These are phyloP conservation scores for Linnaemya vulpina DNA, from an alignment of 2,888 invertebrate species.

Conservation along the genomic window DNA sequence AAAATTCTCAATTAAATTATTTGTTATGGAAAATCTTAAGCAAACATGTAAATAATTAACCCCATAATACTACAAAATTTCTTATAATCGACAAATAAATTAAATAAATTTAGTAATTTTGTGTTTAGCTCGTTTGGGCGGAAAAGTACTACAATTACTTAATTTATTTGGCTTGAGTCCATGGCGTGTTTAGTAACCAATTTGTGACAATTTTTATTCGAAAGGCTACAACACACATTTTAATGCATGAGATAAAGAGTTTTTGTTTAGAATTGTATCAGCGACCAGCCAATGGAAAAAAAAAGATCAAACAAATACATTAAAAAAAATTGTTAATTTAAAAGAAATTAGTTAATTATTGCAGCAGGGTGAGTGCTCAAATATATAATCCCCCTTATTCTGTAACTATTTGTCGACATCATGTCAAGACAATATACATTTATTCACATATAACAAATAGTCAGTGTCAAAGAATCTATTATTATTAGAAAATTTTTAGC, in stretches of 20 bases:
- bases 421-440: no score
- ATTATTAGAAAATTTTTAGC: no score
- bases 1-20: constrained; percentile 10
- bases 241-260: neutral
- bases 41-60: constrained; percentile 24
- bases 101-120: neutral
- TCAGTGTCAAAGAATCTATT: no score
- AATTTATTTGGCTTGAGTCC: neutral
- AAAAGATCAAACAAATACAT: neutral
- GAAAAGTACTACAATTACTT: constrained; percentile 13
- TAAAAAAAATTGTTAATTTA: no score
- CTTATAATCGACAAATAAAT: constrained; percentile 10
- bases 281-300: neutral
- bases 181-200: constrained; percentile 6
- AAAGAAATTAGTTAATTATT: no score
- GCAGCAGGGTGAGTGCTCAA: no score
- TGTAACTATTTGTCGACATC: no score
- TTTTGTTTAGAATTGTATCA: neutral
- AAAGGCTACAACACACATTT: neutral
- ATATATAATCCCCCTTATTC: no score
- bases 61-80: constrained; percentile 20
- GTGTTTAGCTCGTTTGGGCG: neutral
- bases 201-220: neutral
- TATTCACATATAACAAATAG: no score
- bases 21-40: constrained; percentile 22